A percentile compares a stretch with the other conserved stretches of the same genome.
Conservation (phyloP, 2,888 invertebrate genomes). For the Agrochola litura region DNA sequence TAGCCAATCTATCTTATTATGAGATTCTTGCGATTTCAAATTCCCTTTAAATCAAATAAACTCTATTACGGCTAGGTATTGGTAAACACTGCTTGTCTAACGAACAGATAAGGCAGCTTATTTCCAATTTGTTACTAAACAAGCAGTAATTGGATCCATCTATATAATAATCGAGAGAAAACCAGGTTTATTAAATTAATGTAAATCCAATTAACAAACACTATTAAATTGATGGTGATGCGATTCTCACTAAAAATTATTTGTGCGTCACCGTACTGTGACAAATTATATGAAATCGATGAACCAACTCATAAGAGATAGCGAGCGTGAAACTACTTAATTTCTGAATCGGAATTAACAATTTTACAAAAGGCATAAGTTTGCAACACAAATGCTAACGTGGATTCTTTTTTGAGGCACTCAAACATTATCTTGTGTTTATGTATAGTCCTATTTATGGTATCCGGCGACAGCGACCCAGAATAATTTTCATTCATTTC, state of each 20-base stretch:
- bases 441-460: background rate
- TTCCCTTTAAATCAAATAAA: background rate
- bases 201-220: constrained; percentile 4
- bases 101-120: background rate
- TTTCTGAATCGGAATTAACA: background rate
- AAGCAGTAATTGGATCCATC: background rate
- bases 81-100: background rate
- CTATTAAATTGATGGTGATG: constrained; percentile 3
- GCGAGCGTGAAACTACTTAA: constrained; percentile 15
- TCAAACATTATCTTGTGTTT: background rate
- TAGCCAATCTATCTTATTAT: background rate
- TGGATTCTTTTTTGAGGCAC: background rate
- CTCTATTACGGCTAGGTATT: background rate
- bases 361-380: background rate
- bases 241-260: constrained; percentile 61
- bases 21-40: background rate
- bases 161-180: background rate
- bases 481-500: background rate
- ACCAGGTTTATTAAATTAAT: background rate
- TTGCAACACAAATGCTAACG: background rate
- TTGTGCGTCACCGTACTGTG: constrained; percentile 69
- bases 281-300: constrained; percentile 68
- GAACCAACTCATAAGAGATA: constrained; percentile 38
- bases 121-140: background rate
- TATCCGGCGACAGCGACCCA: background rate